phyloP scores from a whole-genome alignment of 2,113 vertebrate genomes.

The Larimichthys crocea region DNA sequence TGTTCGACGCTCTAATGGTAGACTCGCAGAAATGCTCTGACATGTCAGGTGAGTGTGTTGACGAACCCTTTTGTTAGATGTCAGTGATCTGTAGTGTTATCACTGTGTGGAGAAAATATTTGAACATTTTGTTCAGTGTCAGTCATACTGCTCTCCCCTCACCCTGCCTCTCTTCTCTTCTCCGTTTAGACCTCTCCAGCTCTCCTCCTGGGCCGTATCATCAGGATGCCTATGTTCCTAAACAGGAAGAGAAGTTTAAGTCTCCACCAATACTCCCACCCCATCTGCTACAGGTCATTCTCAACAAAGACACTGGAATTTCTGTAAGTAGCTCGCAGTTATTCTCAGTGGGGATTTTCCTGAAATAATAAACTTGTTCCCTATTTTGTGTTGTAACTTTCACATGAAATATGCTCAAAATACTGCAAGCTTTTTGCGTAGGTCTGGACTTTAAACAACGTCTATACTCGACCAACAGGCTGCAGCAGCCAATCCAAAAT shows the following conservation, averaged over 20 bases:
- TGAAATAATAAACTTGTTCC: background rate
- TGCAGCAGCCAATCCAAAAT: background rate
- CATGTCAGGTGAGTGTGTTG: slow-evolving; percentile 87
- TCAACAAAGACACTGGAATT: slow-evolving; percentile 98
- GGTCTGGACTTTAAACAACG: no score
- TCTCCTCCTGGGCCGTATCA: slow-evolving; percentile 98
- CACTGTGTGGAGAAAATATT: background rate
- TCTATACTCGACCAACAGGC: no score
- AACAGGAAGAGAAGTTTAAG: slow-evolving; percentile 95
- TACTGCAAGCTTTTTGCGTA: background rate
- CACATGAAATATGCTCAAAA: background rate
- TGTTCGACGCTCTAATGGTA: slow-evolving; percentile 98
- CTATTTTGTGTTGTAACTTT: background rate
- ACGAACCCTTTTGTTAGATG: background rate
- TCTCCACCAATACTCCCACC: slow-evolving; percentile 96
- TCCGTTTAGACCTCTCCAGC: slow-evolving; percentile 91
- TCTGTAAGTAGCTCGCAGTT: slow-evolving; percentile 88
- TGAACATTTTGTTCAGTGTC: background rate
- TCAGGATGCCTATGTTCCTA: slow-evolving; percentile 93
- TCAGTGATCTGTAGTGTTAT: background rate
- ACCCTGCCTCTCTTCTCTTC: background rate
- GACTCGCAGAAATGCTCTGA: slow-evolving; percentile 98
- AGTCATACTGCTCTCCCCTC: background rate
- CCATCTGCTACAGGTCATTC: slow-evolving; percentile 97
- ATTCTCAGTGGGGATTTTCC: background rate